Conservation (phyloP, 2,888 invertebrate species). For the Papilio protenor region DNA sequence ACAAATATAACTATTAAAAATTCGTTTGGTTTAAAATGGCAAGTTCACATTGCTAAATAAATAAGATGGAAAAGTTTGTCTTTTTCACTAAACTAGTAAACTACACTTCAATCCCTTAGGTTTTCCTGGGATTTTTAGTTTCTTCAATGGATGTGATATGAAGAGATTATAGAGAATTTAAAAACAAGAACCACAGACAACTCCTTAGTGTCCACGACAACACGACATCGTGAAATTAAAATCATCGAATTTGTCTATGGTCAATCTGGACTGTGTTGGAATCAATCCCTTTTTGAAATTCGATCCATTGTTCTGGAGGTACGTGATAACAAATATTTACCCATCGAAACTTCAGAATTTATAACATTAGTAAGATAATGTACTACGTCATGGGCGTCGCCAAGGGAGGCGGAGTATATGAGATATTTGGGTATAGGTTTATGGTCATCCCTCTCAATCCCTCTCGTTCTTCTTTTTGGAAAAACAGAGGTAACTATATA, state of each 20-base stretch:
- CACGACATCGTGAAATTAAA: constrained; percentile 6
- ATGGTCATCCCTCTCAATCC: too few species aligned
- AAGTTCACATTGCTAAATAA: constrained; percentile 47
- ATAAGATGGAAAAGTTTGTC: not conserved
- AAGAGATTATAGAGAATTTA: constrained; percentile 29
- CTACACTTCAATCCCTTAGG: constrained; percentile 9
- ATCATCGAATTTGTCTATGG: not conserved
- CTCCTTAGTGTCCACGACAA: constrained; percentile 11
- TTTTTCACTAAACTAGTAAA: constrained; percentile 15
- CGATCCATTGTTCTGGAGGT: too few species aligned
- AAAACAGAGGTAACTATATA: not conserved
- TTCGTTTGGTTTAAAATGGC: constrained; percentile 24
- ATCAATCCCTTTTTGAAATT: too few species aligned
- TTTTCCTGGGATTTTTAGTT: not conserved
- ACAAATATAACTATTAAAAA: constrained; percentile 42
- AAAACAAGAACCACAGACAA: constrained; percentile 33
- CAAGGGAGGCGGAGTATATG: too few species aligned
- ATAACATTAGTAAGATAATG: too few species aligned
- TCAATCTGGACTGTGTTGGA: not conserved
- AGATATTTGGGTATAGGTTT: too few species aligned
- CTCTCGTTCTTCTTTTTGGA: not conserved
- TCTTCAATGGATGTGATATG: not conserved
- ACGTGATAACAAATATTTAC: too few species aligned
- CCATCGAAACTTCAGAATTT: too few species aligned
- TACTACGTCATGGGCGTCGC: too few species aligned